Conservation (phyloP, 2,888 invertebrate species). For the Cactoblastis cactorum region DNA sequence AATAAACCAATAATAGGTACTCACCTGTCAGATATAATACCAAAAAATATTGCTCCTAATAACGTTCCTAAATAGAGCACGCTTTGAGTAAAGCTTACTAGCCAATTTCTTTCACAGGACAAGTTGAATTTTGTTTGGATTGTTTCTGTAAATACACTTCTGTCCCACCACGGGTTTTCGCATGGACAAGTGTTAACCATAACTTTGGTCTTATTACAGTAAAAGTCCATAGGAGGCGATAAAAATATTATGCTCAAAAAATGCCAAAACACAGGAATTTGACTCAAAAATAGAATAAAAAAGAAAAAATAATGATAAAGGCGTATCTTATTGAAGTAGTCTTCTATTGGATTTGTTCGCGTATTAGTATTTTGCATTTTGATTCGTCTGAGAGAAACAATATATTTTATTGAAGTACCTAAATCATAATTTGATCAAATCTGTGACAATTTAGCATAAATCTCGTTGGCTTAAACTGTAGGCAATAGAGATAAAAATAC, state of each 20-base stretch:
- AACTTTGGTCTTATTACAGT: conserved; percentile 28
- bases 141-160: conserved; percentile 47
- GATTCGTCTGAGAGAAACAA: neutral
- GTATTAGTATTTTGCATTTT: neutral
- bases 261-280: conserved; percentile 56
- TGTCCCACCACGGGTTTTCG: conserved; percentile 44
- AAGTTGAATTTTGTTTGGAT: conserved; percentile 51
- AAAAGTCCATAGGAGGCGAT: conserved; percentile 50
- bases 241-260: conserved; percentile 52
- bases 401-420: neutral
- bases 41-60: conserved; percentile 50
- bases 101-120: conserved; percentile 46
- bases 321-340: conserved; percentile 38
- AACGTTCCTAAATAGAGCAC: conserved; percentile 49
- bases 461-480: neutral
- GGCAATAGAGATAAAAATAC: neutral
- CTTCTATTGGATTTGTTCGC: conserved; percentile 49
- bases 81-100: conserved; percentile 52
- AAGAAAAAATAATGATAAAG: conserved; percentile 52
- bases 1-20: too few relatives aligned
- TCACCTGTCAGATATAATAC: conserved; percentile 57
- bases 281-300: conserved; percentile 40
- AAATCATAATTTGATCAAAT: neutral
- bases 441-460: neutral
- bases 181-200: conserved; percentile 45